Evolutionary conservation across 2,113 vertebrate genomes (phyloP).

Genomic region (Loxodonta africana): DNA sequence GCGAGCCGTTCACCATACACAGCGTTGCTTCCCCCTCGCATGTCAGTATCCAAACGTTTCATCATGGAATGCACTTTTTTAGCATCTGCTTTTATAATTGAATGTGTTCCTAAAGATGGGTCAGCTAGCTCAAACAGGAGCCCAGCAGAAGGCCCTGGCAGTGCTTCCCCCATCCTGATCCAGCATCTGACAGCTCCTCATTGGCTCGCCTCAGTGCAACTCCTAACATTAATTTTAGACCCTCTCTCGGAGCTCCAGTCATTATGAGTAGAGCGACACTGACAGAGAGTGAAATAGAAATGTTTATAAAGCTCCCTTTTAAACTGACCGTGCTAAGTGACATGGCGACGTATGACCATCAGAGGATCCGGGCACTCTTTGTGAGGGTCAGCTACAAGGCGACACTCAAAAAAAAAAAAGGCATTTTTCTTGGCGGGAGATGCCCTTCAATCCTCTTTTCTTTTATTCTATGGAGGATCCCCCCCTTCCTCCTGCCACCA

Average conservation of each 20-base stretch:
- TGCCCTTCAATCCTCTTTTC: conserved; percentile 80
- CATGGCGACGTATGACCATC: conserved; percentile 83
- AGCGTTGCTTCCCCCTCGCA: conserved; percentile 65
- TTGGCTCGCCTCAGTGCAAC: conserved; percentile 70
- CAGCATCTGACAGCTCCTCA: conserved; percentile 77
- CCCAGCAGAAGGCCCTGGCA: conserved; percentile 54
- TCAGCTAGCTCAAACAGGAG: conserved; percentile 75
- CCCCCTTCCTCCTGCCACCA: conserved; percentile 74
- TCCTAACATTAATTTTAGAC: conserved; percentile 81
- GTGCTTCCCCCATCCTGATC: conserved; percentile 1
- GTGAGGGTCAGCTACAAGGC: conserved; percentile 85
- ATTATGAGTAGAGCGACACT: conserved; percentile 85
- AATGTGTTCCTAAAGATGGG: conserved; percentile 76
- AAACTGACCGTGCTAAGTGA: conserved; percentile 88
- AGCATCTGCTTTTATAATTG: conserved; percentile 81
- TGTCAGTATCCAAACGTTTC: conserved; percentile 85
- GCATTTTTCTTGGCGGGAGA: conserved; percentile 87
- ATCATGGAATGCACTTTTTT: conserved; percentile 81
- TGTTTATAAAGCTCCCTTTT: conserved; percentile 89
- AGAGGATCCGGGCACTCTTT: conserved; percentile 81
- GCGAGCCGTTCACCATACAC: conserved; percentile 78
- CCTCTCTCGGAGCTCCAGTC: conserved; percentile 81
- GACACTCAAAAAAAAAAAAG: conserved; percentile 87
- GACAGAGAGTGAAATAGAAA: conserved; percentile 86
- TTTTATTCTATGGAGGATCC: conserved; percentile 81